Conservation (phyloP, 2,113 vertebrate genomes). For the Leptobrachium leishanense region DNA sequence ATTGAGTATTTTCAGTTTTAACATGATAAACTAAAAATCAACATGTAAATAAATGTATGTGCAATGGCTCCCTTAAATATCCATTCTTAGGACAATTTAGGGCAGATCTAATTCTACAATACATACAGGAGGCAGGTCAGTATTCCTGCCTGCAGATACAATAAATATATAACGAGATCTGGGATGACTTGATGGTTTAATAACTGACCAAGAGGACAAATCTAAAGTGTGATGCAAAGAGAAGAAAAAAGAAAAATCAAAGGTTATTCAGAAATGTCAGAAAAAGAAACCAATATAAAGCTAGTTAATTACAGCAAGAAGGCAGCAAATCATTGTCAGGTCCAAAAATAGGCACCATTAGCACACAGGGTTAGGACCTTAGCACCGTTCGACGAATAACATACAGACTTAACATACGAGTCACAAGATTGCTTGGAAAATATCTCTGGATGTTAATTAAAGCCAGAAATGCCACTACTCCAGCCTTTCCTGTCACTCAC, state of each 20-base stretch:
- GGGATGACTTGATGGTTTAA: background rate
- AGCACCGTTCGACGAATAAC: background rate
- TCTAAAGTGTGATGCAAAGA: background rate
- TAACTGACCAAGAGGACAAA: conserved; percentile 8
- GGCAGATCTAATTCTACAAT: too few species aligned
- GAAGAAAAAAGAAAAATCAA: background rate
- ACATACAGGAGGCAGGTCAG: too few species aligned
- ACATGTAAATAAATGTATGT: too few species aligned
- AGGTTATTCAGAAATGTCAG: conserved; percentile 16
- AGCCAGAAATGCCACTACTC: background rate
- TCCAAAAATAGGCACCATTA: conserved; percentile 34
- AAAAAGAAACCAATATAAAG: conserved; percentile 9
- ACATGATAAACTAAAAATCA: too few species aligned
- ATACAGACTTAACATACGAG: background rate
- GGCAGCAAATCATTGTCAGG: background rate
- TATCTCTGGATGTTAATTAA: conserved; percentile 7
- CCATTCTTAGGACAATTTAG: too few species aligned
- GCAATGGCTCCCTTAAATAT: too few species aligned
- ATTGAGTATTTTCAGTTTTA: too few species aligned
- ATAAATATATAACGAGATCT: background rate
- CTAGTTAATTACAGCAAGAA: conserved; percentile 28
- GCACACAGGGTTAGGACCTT: conserved; percentile 37
- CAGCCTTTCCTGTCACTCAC: background rate
- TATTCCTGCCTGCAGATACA: too few species aligned
- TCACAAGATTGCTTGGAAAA: background rate